phyloP scores from a whole-genome alignment of 1,140 invertebrate species.

The Hyposmocoma kahamanoa region DNA sequence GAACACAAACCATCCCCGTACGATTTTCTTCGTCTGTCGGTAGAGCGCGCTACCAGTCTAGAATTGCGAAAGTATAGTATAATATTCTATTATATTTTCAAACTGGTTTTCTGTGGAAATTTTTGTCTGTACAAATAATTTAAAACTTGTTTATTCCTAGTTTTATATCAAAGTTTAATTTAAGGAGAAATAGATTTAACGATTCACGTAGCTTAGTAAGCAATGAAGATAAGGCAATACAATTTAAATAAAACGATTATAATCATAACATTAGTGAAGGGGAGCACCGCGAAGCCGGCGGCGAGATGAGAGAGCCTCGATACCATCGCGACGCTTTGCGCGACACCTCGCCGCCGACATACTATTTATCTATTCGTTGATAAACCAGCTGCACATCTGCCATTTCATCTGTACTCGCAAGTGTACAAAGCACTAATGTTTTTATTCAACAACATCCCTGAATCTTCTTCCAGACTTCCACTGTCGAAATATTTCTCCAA shows the following conservation, averaged over 20 bases:
- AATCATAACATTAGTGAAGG: slow-evolving; percentile 20
- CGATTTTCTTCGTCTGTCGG: slow-evolving; percentile 22
- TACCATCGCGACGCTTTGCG: slow-evolving; percentile 47
- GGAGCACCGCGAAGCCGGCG: slow-evolving; percentile 29
- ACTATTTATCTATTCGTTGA: slow-evolving; percentile 43
- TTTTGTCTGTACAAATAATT: too few relatives aligned
- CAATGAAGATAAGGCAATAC: slow-evolving; percentile 28
- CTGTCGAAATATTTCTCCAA: too few relatives aligned
- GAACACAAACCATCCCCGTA: slow-evolving; percentile 22
- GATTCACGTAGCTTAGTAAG: slow-evolving; percentile 1
- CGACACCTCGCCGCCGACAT: slow-evolving; percentile 43
- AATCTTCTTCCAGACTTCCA: too few relatives aligned
- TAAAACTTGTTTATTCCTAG: too few relatives aligned
- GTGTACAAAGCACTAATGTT: too few relatives aligned
- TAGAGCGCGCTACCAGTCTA: slow-evolving; percentile 45
- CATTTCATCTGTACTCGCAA: slow-evolving; percentile 42
- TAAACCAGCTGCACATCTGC: slow-evolving; percentile 47
- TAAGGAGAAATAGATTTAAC: not conserved
- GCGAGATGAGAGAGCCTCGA: slow-evolving; percentile 50
- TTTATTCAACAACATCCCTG: too few relatives aligned
- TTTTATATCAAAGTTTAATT: too few relatives aligned
- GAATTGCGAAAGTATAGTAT: too few relatives aligned
- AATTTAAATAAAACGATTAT: slow-evolving; percentile 37
- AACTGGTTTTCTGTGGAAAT: too few relatives aligned
- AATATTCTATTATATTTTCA: too few relatives aligned